These are phyloP conservation scores for Catajapyx aquilonaris DNA, from an alignment of 1,140 invertebrate species.

Conservation along the genomic window DNA sequence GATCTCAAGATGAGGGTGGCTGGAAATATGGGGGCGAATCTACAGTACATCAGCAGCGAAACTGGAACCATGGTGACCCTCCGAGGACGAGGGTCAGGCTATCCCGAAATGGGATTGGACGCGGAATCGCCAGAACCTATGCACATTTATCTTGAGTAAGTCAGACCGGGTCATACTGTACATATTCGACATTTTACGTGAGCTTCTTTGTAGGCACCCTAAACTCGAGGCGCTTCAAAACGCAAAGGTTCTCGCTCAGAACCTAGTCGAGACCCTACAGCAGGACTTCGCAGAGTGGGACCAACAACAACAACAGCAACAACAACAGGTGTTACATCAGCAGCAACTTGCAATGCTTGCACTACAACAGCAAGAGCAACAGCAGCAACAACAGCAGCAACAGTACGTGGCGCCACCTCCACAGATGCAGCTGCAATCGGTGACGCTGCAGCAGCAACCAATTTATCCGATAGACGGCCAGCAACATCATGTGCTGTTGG, in stretches of 20 bases:
- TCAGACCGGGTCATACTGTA: constrained; percentile 9
- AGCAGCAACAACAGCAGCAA: too few species aligned
- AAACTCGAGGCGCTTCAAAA: constrained; percentile 42
- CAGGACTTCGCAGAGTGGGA: constrained; percentile 43
- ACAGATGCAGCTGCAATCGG: too few species aligned
- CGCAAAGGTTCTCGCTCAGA: constrained; percentile 47
- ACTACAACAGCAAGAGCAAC: too few species aligned
- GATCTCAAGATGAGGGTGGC: constrained; percentile 49
- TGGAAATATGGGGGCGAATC: constrained; percentile 42
- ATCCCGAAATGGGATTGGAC: constrained; percentile 32
- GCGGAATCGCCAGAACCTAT: constrained; percentile 54
- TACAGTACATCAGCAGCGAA: constrained; percentile 53
- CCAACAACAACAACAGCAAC: constrained; percentile 27
- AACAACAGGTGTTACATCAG: constrained; percentile 20
- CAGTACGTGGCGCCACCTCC: too few species aligned
- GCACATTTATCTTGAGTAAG: constrained; percentile 50
- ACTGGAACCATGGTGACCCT: constrained; percentile 51
- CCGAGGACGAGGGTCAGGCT: constrained; percentile 42
- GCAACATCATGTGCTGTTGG: too few species aligned
- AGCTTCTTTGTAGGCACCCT: constrained; percentile 30
- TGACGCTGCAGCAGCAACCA: too few species aligned
- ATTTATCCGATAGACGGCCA: too few species aligned
- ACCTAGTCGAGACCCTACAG: constrained; percentile 59
- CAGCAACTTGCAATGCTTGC: constrained; percentile 13
- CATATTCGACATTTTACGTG: constrained; percentile 4